Conservation (phyloP, 2,113 vertebrate species). For the Martes martes region DNA sequence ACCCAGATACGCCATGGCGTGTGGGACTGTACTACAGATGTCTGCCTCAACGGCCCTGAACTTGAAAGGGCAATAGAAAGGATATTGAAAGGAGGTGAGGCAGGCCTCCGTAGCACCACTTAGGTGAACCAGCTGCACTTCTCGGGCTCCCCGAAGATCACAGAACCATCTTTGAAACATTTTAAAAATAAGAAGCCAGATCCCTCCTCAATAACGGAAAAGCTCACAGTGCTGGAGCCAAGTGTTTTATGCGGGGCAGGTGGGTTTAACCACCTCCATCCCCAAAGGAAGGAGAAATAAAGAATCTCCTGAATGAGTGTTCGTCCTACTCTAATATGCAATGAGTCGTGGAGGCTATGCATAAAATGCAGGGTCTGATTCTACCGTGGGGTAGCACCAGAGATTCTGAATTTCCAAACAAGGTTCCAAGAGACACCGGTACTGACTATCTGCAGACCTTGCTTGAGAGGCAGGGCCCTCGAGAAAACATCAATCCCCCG, state of each 20-base stretch:
- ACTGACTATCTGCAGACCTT: neutral
- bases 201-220: neutral
- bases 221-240: neutral
- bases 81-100: neutral
- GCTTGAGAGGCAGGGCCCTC: neutral
- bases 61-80: neutral
- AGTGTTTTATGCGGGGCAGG: neutral
- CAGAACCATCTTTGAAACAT: neutral
- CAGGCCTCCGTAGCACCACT: neutral
- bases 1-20: neutral
- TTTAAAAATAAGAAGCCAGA: neutral
- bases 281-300: neutral
- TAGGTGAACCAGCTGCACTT: neutral
- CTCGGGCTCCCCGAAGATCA: neutral
- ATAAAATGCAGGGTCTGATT: neutral
- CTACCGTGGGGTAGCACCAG: neutral
- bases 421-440: neutral
- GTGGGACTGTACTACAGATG: neutral
- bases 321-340: neutral
- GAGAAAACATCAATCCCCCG: slow-evolving; percentile 18
- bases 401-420: neutral
- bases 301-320: neutral
- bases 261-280: neutral
- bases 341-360: neutral
- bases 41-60: neutral